Evolutionary conservation across 2,797 vertebrate genomes (phyloP).

Genomic region (Echeneis naucrates): DNA sequence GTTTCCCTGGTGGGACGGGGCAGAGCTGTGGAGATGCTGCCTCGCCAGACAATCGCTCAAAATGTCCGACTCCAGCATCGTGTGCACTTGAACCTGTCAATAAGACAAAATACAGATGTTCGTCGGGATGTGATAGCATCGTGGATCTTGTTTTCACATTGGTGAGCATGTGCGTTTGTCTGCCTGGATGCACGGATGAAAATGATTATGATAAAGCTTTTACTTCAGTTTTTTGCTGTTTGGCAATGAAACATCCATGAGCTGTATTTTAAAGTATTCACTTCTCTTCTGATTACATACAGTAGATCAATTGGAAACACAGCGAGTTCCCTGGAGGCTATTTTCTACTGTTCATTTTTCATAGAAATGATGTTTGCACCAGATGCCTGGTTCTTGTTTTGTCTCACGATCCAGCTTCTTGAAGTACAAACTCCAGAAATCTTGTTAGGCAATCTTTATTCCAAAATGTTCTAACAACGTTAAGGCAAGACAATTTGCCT

Average conservation of each 20-base stretch:
- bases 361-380: constrained; percentile 48
- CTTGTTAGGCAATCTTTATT: constrained; percentile 58
- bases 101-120: constrained; percentile 39
- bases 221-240: constrained; percentile 45
- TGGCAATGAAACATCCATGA: constrained; percentile 42
- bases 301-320: constrained; percentile 64
- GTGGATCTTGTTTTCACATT: constrained; percentile 18
- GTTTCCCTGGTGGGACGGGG: constrained; percentile 56
- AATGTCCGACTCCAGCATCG: constrained; percentile 67
- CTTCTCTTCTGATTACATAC: constrained; percentile 56
- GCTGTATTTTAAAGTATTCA: constrained; percentile 40
- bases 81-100: constrained; percentile 65
- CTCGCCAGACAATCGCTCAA: constrained; percentile 74
- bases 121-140: not conserved
- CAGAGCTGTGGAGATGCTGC: constrained; percentile 75
- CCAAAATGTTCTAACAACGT: constrained; percentile 64
- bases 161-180: constrained; percentile 22
- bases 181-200: constrained; percentile 32
- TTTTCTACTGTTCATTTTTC: constrained; percentile 66
- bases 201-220: constrained; percentile 49
- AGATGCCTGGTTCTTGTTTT: constrained; percentile 69
- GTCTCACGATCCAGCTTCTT: constrained; percentile 47
- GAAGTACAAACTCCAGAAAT: constrained; percentile 56
- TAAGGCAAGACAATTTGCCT: constrained; percentile 64
- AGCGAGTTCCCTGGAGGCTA: constrained; percentile 42